These are phyloP conservation scores for Nebria ingens DNA, from an alignment of 1,140 invertebrate genomes.

Conservation along the genomic window DNA sequence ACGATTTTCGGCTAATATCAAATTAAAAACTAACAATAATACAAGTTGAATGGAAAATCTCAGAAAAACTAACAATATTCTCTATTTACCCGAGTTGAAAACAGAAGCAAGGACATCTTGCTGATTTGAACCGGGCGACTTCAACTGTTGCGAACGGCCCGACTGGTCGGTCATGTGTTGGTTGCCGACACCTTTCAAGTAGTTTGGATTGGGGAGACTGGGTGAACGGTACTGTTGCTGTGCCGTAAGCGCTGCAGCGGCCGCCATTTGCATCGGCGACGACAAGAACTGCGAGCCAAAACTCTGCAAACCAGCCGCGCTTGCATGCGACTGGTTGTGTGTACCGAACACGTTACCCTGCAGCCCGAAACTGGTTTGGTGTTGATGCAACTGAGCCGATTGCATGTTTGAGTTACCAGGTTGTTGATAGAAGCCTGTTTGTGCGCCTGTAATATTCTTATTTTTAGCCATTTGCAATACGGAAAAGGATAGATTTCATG, in stretches of 20 bases:
- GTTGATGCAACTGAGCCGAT: constrained; percentile 28
- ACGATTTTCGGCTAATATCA: too few species aligned
- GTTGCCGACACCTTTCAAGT: constrained; percentile 25
- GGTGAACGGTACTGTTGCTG: constrained; percentile 22
- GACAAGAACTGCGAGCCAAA: constrained; percentile 18
- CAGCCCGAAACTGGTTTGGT: constrained; percentile 30
- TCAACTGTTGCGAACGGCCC: constrained; percentile 28
- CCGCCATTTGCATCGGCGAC: constrained; percentile 18
- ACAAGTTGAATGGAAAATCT: too few species aligned
- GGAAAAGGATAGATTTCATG: too few species aligned
- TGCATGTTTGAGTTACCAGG: constrained; percentile 27
- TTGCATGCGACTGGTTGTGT: constrained; percentile 30
- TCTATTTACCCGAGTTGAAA: constrained; percentile 29
- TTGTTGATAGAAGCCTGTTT: constrained; percentile 32
- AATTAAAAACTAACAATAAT: constrained; percentile 16
- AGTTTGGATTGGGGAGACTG: constrained; percentile 16
- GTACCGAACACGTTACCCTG: constrained; percentile 31
- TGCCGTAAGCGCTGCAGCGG: constrained; percentile 23
- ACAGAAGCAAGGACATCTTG: constrained; percentile 31
- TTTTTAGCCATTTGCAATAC: too few species aligned
- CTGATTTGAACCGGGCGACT: constrained; percentile 28
- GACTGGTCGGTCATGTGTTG: constrained; percentile 21
- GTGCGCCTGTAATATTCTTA: constrained; percentile 24
- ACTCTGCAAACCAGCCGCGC: constrained; percentile 25
- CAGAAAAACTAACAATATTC: too few species aligned